Conservation (phyloP, 92 coral and sea anemone species). For the Actinostola sp. region DNA sequence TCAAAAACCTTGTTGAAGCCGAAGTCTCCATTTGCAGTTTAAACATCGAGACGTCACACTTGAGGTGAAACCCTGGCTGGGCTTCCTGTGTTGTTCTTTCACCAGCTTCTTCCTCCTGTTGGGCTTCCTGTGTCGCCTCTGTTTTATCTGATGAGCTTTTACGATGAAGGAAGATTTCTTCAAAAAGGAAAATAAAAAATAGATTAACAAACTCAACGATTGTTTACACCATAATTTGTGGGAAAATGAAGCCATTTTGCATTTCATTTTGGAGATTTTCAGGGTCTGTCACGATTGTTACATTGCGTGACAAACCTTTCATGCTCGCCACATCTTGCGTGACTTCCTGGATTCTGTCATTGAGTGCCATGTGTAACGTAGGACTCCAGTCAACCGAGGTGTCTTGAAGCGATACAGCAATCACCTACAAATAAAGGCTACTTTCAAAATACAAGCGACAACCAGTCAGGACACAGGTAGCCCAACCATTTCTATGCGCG, state of each 20-base stretch:
- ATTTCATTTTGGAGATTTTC: no score
- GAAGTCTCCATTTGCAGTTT: slow-evolving; percentile 79
- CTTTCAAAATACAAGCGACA: background rate
- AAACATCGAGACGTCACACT: slow-evolving; percentile 61
- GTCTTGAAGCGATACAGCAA: slow-evolving; percentile 61
- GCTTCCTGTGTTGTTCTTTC: slow-evolving; percentile 15
- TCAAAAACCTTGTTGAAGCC: slow-evolving; percentile 66
- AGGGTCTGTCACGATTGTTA: no score
- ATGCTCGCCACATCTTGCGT: slow-evolving; percentile 68
- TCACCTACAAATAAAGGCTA: slow-evolving; percentile 25
- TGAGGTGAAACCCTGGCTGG: slow-evolving; percentile 15
- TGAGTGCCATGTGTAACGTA: slow-evolving; percentile 88
- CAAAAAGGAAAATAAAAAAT: background rate
- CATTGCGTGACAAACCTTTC: slow-evolving; percentile 51
- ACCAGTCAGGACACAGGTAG: no score
- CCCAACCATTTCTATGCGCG: no score
- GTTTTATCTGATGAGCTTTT: background rate
- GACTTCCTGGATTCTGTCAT: slow-evolving; percentile 88
- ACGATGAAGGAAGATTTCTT: slow-evolving; percentile 8
- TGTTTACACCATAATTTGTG: no score
- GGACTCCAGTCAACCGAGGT: slow-evolving; percentile 78
- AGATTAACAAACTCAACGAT: no score
- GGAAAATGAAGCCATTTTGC: no score
- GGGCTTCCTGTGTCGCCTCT: background rate
- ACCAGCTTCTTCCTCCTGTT: background rate